A percentile compares a stretch with the other conserved stretches of the same genome.
Evolutionary conservation across 1,140 invertebrate genomes (phyloP).

Genomic region (Dinoponera quadriceps): DNA sequence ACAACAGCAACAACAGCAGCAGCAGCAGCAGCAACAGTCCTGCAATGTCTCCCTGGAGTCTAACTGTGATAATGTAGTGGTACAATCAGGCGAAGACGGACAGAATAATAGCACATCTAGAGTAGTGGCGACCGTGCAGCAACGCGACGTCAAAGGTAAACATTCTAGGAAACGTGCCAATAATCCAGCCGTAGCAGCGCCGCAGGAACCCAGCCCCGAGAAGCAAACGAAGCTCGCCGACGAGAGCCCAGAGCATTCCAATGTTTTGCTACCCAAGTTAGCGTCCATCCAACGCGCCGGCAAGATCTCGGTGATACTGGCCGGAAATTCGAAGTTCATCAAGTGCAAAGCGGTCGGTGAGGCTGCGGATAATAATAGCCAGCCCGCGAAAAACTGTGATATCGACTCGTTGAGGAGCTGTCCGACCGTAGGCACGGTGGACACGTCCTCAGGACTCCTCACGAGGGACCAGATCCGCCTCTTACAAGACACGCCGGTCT

Average conservation of each 20-base stretch:
- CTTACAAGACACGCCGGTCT: slow-evolving; percentile 74
- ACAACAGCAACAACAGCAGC: slow-evolving; percentile 10
- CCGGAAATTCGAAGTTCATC: slow-evolving; percentile 73
- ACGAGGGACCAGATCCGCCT: slow-evolving; percentile 77
- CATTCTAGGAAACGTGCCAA: slow-evolving; percentile 82
- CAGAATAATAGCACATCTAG: slow-evolving; percentile 70
- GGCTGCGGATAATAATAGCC: slow-evolving; percentile 56
- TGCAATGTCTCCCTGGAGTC: slow-evolving; percentile 80
- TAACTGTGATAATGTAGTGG: slow-evolving; percentile 84
- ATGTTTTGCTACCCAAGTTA: slow-evolving; percentile 66
- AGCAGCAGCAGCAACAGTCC: slow-evolving; percentile 57
- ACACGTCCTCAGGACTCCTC: slow-evolving; percentile 62
- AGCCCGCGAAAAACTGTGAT: slow-evolving; percentile 80
- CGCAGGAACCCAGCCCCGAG: slow-evolving; percentile 81
- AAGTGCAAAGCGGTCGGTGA: slow-evolving; percentile 70
- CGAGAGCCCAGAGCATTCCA: slow-evolving; percentile 68
- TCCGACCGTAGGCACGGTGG: slow-evolving; percentile 52
- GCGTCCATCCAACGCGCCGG: slow-evolving; percentile 66
- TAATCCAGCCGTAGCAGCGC: slow-evolving; percentile 69
- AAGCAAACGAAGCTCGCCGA: slow-evolving; percentile 81
- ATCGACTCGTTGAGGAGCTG: slow-evolving; percentile 74
- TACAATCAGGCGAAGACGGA: slow-evolving; percentile 77
- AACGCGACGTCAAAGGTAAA: slow-evolving; percentile 76
- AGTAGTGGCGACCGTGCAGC: slow-evolving; percentile 68
- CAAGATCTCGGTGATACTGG: slow-evolving; percentile 78